Percentiles rank a stretch among this genome's conserved stretches.
phyloP scores from a whole-genome alignment of 1,140 invertebrate species.

The Cotesia chilonis region DNA sequence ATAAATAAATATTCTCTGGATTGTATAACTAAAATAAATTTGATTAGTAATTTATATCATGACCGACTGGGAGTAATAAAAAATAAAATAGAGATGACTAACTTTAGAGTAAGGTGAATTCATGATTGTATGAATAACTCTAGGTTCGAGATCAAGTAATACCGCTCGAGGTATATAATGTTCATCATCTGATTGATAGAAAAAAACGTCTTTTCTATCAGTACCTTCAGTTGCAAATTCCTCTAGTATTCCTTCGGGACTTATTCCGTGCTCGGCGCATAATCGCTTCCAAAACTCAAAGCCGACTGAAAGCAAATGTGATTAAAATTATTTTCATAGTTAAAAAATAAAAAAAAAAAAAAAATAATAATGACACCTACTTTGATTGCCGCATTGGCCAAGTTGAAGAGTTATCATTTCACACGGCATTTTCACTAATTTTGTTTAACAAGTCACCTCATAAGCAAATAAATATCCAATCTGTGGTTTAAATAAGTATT shows the following conservation, averaged over 20 bases:
- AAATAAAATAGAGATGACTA: slow-evolving; percentile 32
- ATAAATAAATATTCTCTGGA: slow-evolving; percentile 97
- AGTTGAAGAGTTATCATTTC: slow-evolving; percentile 98
- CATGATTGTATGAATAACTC: slow-evolving; percentile 97
- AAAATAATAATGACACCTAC: slow-evolving; percentile 67
- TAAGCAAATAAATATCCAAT: background rate
- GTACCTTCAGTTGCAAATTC: slow-evolving; percentile 91
- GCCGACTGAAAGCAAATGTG: slow-evolving; percentile 79
- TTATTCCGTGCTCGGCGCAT: slow-evolving; percentile 98
- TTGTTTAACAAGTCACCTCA: background rate
- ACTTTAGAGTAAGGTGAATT: slow-evolving; percentile 94
- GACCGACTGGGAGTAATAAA: background rate
- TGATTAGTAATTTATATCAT: slow-evolving; percentile 14
- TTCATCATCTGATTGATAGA: slow-evolving; percentile 99
- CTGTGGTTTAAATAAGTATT: background rate
- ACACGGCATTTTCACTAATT: slow-evolving; percentile 83
- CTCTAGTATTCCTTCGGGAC: slow-evolving; percentile 93
- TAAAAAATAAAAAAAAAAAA: slow-evolving; percentile 2
- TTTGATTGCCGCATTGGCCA: slow-evolving; percentile 99
- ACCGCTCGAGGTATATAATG: slow-evolving; percentile 98
- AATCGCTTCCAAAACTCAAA: slow-evolving; percentile 99
- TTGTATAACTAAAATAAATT: slow-evolving; percentile 81
- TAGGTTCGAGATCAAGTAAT: slow-evolving; percentile 94
- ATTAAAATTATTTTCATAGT: background rate
- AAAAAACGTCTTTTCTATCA: slow-evolving; percentile 98